Percentiles rank a stretch among this genome's conserved stretches.
phyloP scores from a whole-genome alignment of 2,113 vertebrate species.

The Nerophis ophidion region DNA sequence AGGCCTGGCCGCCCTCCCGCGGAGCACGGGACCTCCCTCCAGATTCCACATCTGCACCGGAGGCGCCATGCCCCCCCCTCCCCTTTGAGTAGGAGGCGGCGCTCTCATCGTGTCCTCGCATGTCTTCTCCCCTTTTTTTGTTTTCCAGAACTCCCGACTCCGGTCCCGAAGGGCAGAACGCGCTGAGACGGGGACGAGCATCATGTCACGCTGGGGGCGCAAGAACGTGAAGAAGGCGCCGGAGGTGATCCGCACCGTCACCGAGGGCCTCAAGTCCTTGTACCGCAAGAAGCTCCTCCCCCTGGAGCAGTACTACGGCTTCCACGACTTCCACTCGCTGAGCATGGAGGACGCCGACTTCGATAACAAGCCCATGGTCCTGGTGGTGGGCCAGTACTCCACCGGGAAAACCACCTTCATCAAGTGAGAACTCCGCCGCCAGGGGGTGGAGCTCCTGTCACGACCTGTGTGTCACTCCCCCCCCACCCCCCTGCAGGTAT shows the following conservation, averaged over 20 bases:
- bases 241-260: constrained; percentile 84
- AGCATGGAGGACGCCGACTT: constrained; percentile 89
- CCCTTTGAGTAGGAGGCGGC: too few relatives aligned
- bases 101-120: too few relatives aligned
- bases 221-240: constrained; percentile 77
- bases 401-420: constrained; percentile 94
- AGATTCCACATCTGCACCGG: constrained; percentile 39
- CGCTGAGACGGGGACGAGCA: too few relatives aligned
- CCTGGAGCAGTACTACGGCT: constrained; percentile 81
- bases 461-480: neutral
- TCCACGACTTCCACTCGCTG: constrained; percentile 85
- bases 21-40: constrained; percentile 28
- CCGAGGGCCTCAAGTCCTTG: constrained; percentile 81
- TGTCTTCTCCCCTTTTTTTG: too few relatives aligned
- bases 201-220: constrained; percentile 88
- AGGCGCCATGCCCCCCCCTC: constrained; percentile 9
- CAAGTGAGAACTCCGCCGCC: constrained; percentile 53
- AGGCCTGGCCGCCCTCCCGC: constrained; percentile 36
- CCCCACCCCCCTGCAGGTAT: constrained; percentile 68
- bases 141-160: too few relatives aligned
- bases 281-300: constrained; percentile 84
- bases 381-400: constrained; percentile 91
- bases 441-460: too few relatives aligned
- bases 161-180: too few relatives aligned
- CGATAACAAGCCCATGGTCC: constrained; percentile 89